Conservation (phyloP, 2,797 vertebrate species). For the Lacerta bilineata region DNA sequence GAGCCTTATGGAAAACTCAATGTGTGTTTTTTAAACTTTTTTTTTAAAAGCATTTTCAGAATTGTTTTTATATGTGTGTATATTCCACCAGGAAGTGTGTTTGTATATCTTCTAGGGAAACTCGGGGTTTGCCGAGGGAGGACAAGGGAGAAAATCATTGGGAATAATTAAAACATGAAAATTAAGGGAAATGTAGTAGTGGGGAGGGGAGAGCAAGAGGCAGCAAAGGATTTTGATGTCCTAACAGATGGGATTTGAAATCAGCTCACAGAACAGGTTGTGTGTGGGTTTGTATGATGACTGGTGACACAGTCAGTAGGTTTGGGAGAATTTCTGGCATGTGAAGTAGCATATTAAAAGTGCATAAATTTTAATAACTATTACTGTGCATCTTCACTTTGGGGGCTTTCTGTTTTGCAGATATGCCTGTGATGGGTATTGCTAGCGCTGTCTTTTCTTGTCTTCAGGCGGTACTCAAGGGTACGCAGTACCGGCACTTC, state of each 20-base stretch:
- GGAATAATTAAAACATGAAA: conserved; percentile 9
- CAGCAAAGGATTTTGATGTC: conserved; percentile 1
- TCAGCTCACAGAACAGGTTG: conserved; percentile 30
- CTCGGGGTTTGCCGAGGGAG: neutral
- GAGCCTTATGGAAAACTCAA: too few species aligned
- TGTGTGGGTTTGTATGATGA: conserved; percentile 30
- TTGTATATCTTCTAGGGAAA: neutral
- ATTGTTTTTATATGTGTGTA: too few species aligned
- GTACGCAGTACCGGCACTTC: too few species aligned
- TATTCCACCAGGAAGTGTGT: neutral
- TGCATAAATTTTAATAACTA: conserved; percentile 11
- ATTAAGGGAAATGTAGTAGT: neutral
- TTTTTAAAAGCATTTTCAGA: too few species aligned
- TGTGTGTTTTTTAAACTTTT: too few species aligned
- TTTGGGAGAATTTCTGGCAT: conserved; percentile 17
- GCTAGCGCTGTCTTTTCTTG: too few species aligned
- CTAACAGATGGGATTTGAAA: conserved; percentile 23
- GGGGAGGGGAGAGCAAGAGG: neutral
- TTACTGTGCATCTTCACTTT: neutral
- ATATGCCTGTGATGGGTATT: neutral
- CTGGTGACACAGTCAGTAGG: conserved; percentile 10
- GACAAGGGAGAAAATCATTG: neutral
- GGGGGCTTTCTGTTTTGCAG: neutral
- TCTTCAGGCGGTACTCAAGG: too few species aligned
- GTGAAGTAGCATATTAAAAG: conserved; percentile 2